A percentile compares a stretch with the other conserved stretches of the same genome.
phyloP scores from a whole-genome alignment of 2,797 vertebrate species.

The Rhinichthys osculus region DNA sequence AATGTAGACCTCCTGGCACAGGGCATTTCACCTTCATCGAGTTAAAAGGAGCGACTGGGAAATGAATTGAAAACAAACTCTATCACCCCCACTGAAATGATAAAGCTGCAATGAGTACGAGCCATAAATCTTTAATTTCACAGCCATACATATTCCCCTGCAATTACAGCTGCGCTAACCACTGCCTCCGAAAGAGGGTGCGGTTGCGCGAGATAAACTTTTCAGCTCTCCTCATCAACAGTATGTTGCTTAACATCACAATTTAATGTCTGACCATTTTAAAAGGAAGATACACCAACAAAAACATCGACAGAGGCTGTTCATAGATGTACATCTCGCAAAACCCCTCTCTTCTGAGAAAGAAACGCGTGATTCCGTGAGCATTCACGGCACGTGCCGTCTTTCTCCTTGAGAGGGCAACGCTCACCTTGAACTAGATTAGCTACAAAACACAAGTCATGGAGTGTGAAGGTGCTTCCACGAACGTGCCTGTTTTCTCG shows the following conservation, averaged over 20 bases:
- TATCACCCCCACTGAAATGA: constrained; percentile 49
- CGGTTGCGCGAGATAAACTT: constrained; percentile 70
- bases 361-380: neutral
- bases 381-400: neutral
- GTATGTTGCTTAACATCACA: constrained; percentile 24
- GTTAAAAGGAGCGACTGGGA: constrained; percentile 18
- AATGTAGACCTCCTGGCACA: constrained; percentile 1
- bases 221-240: constrained; percentile 59
- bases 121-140: constrained; percentile 56
- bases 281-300: neutral
- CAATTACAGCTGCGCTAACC: constrained; percentile 56
- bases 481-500: neutral
- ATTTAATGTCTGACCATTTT: neutral
- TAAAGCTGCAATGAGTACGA: constrained; percentile 54
- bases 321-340: neutral
- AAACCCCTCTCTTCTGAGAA: neutral
- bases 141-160: constrained; percentile 54
- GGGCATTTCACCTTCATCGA: constrained; percentile 12
- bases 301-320: neutral
- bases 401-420: constrained; percentile 60
- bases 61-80: constrained; percentile 50
- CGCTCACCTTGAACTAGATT: constrained; percentile 59
- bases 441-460: constrained; percentile 27
- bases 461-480: neutral
- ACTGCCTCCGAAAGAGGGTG: constrained; percentile 71